phyloP scores from a whole-genome alignment of 1,140 invertebrate species.

The Eumeta japonica region DNA sequence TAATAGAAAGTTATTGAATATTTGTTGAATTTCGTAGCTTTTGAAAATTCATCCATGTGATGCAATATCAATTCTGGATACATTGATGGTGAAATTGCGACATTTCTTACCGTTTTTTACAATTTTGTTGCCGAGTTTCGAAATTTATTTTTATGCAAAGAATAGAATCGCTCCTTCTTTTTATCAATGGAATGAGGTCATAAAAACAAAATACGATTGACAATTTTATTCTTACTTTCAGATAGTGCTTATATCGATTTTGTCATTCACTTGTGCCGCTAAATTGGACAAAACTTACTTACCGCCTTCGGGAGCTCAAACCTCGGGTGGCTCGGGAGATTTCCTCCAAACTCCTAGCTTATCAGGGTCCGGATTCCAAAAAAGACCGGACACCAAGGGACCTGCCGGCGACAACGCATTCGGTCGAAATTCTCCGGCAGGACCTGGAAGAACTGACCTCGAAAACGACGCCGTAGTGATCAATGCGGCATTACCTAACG shows the following conservation, averaged over 20 bases:
- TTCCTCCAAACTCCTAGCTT: slow-evolving; percentile 33
- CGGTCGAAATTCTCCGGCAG: neutral
- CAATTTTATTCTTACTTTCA: slow-evolving; percentile 20
- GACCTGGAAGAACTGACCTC: slow-evolving; percentile 4
- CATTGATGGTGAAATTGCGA: no score
- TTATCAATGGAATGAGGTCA: no score
- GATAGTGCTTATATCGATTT: slow-evolving; percentile 28
- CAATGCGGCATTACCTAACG: slow-evolving; percentile 7
- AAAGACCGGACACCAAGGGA: neutral
- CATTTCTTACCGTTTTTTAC: no score
- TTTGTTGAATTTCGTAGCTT: no score
- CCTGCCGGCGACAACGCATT: neutral
- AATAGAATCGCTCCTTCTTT: no score
- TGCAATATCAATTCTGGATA: no score
- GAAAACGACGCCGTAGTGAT: slow-evolving; percentile 3
- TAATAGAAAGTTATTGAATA: no score
- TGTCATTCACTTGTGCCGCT: slow-evolving; percentile 23
- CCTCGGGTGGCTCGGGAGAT: slow-evolving; percentile 48
- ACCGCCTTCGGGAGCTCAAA: slow-evolving; percentile 57
- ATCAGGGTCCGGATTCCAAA: slow-evolving; percentile 2
- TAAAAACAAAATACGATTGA: no score
- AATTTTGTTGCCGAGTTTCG: no score
- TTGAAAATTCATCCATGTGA: no score
- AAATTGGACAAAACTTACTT: slow-evolving; percentile 63
- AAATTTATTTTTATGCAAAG: no score